A percentile compares a stretch with the other conserved stretches of the same genome.
phyloP scores from a whole-genome alignment of 2,888 invertebrate genomes.

The Cryptocephalus moraei region DNA sequence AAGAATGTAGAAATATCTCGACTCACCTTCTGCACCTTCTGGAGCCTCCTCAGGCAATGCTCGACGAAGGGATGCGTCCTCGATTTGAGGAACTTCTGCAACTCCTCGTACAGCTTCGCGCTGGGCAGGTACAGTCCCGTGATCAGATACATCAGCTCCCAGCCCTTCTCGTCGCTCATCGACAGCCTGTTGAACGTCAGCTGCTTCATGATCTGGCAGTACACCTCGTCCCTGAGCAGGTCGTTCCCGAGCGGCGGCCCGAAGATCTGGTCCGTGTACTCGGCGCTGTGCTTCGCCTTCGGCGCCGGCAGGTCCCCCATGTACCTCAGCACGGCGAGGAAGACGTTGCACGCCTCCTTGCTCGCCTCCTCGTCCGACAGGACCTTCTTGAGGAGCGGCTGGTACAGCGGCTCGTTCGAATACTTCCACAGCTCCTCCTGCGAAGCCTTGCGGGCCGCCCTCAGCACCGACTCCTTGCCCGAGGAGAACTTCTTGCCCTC shows the following conservation, averaged over 20 bases:
- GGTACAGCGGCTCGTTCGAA: constrained; percentile 68
- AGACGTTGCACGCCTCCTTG: constrained; percentile 53
- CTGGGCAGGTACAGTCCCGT: constrained; percentile 80
- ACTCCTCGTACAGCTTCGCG: constrained; percentile 61
- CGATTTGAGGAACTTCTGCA: constrained; percentile 65
- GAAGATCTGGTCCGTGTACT: constrained; percentile 85
- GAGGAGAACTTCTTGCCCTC: constrained; percentile 40
- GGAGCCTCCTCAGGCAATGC: constrained; percentile 72
- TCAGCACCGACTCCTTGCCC: constrained; percentile 52
- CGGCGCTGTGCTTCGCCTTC: constrained; percentile 62
- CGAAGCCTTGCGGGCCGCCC: constrained; percentile 53
- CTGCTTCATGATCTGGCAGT: constrained; percentile 79
- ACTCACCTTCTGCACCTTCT: constrained; percentile 56
- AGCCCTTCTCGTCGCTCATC: constrained; percentile 82
- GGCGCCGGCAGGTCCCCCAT: constrained; percentile 91
- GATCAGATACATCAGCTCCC: constrained; percentile 89
- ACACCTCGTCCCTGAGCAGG: constrained; percentile 67
- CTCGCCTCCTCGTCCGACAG: constrained; percentile 58
- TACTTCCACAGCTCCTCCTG: constrained; percentile 75
- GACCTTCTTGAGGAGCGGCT: constrained; percentile 70
- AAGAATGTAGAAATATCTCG: not conserved
- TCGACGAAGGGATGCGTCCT: constrained; percentile 65
- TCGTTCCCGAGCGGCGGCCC: constrained; percentile 64
- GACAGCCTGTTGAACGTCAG: constrained; percentile 77
- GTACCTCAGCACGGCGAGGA: constrained; percentile 63